These are phyloP conservation scores for Brachionus plicatilis DNA, from an alignment of 1,140 invertebrate genomes.

Conservation along the genomic window DNA sequence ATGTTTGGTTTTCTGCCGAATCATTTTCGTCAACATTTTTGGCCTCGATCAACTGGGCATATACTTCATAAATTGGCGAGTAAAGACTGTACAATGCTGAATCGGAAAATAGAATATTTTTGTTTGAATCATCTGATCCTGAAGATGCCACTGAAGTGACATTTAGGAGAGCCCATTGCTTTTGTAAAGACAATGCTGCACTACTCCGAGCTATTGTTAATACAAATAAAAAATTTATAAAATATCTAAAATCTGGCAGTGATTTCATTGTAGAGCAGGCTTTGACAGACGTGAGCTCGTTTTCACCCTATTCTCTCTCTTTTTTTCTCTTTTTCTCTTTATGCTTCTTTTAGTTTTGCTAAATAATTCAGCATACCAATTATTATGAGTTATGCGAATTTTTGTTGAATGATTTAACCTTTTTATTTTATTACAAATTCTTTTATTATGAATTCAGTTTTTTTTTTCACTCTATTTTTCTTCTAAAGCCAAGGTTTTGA, in stretches of 20 bases:
- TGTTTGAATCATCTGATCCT: neutral
- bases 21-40: neutral
- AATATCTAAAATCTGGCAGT: neutral
- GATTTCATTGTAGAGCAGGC: neutral
- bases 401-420: neutral
- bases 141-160: neutral
- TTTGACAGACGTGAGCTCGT: neutral
- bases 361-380: neutral
- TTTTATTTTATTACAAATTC: neutral
- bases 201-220: neutral
- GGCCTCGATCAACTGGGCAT: neutral
- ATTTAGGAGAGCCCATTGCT: neutral
- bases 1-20: neutral
- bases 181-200: neutral
- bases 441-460: neutral
- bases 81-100: conserved; percentile 28
- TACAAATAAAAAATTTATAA: neutral
- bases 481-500: neutral
- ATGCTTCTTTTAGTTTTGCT: neutral
- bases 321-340: neutral
- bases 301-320: no score
- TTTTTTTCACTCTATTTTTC: neutral
- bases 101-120: conserved; percentile 1
- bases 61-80: neutral
- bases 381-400: conserved; percentile 1